Conservation (phyloP, 2,888 invertebrate species). For the Sclerodermus sp. region DNA sequence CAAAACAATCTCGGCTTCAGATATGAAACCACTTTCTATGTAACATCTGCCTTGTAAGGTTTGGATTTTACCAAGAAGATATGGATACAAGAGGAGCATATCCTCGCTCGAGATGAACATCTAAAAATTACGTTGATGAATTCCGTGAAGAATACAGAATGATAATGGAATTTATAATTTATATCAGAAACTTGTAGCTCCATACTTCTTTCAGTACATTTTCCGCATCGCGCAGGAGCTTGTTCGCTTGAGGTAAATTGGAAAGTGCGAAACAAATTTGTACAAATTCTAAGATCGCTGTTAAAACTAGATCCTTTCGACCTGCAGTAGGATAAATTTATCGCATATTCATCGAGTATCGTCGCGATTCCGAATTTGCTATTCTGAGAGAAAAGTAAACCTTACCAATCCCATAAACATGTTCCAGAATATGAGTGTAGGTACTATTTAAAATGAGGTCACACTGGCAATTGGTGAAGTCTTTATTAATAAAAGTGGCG, state of each 20-base stretch:
- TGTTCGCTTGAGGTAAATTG: conserved; percentile 64
- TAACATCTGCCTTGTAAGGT: conserved; percentile 57
- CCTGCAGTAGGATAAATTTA: conserved; percentile 41
- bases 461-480: conserved; percentile 65
- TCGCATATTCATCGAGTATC: too few species aligned
- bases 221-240: conserved; percentile 61
- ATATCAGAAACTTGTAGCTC: neutral
- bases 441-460: conserved; percentile 61
- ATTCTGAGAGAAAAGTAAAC: neutral
- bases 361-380: too few species aligned
- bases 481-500: conserved; percentile 60
- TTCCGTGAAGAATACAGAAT: too few species aligned
- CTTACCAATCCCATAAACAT: conserved; percentile 65
- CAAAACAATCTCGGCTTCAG: conserved; percentile 52
- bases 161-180: neutral
- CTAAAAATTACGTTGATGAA: conserved; percentile 14
- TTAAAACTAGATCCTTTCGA: conserved; percentile 59
- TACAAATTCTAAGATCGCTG: conserved; percentile 64
- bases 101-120: conserved; percentile 38
- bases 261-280: conserved; percentile 61
- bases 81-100: conserved; percentile 38
- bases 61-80: conserved; percentile 57
- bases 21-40: conserved; percentile 52
- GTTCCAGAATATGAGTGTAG: conserved; percentile 64
- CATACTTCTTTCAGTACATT: conserved; percentile 36